These are phyloP conservation scores for Caerostris extrusa DNA, from an alignment of 1,140 invertebrate species.

Conservation along the genomic window DNA sequence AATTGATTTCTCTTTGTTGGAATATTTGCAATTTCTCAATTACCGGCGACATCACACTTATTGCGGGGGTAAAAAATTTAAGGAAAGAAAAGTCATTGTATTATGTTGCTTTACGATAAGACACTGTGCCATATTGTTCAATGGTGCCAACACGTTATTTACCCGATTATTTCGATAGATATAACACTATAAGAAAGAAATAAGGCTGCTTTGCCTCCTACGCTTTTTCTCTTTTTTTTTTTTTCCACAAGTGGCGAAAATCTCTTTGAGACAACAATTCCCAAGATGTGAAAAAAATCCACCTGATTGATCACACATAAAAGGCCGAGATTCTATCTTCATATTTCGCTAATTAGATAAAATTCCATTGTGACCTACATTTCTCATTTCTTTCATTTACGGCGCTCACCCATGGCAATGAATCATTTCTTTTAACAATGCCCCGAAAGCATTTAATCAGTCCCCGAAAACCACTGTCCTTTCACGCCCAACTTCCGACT, in stretches of 20 bases:
- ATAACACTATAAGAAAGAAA: no score
- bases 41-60: no score
- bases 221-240: no score
- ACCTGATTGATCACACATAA: background rate
- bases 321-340: background rate
- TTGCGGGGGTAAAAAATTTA: no score
- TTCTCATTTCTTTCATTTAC: background rate
- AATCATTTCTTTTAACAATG: background rate
- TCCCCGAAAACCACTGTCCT: background rate
- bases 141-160: no score
- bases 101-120: no score
- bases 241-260: no score
- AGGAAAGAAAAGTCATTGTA: no score
- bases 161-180: no score
- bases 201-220: background rate
- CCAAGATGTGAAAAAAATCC: background rate
- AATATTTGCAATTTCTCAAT: no score
- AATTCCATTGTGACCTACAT: background rate
- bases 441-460: background rate
- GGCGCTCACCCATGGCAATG: background rate
- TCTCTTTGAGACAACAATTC: background rate
- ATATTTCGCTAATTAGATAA: constrained; percentile 13
- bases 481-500: background rate
- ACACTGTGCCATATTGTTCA: no score
- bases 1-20: no score